Evolutionary conservation across 2,797 vertebrate genomes (phyloP).

Genomic region (Rhinichthys osculus): DNA sequence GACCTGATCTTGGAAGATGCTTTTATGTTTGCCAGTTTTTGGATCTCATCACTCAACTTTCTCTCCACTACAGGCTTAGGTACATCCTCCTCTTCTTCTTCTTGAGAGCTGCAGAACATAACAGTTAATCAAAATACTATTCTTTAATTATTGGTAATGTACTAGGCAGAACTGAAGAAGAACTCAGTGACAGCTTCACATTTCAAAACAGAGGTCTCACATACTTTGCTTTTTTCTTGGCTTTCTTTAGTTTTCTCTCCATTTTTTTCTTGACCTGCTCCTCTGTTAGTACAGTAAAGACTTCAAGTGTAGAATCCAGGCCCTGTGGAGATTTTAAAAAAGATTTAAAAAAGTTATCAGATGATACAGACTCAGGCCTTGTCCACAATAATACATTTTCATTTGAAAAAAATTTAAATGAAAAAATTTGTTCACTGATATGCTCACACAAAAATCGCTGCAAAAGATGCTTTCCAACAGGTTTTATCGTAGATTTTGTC

Average conservation of each 20-base stretch:
- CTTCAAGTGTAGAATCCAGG: slow-evolving; percentile 85
- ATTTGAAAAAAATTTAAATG: background rate
- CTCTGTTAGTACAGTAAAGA: slow-evolving; percentile 87
- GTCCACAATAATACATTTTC: background rate
- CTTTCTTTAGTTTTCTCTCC: slow-evolving; percentile 89
- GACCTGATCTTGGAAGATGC: slow-evolving; percentile 95
- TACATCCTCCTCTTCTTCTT: slow-evolving; percentile 62
- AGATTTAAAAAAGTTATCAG: background rate
- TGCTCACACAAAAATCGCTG: too few relatives aligned
- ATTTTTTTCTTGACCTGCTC: slow-evolving; percentile 86
- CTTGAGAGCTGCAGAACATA: slow-evolving; percentile 75
- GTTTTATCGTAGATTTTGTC: too few relatives aligned
- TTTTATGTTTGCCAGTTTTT: slow-evolving; percentile 84
- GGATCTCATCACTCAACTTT: slow-evolving; percentile 85
- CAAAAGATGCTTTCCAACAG: too few relatives aligned
- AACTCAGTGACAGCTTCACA: background rate
- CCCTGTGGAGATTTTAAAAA: slow-evolving; percentile 76
- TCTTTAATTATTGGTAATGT: background rate
- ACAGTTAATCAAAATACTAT: background rate
- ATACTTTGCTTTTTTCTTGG: slow-evolving; percentile 90
- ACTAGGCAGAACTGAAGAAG: background rate
- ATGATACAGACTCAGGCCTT: background rate
- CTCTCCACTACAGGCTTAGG: slow-evolving; percentile 71
- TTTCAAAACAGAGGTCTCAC: slow-evolving; percentile 48
- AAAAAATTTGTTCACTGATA: too few relatives aligned